Evolutionary conservation across 2,113 vertebrate species (phyloP).

Genomic region (Notechis scutatus): DNA sequence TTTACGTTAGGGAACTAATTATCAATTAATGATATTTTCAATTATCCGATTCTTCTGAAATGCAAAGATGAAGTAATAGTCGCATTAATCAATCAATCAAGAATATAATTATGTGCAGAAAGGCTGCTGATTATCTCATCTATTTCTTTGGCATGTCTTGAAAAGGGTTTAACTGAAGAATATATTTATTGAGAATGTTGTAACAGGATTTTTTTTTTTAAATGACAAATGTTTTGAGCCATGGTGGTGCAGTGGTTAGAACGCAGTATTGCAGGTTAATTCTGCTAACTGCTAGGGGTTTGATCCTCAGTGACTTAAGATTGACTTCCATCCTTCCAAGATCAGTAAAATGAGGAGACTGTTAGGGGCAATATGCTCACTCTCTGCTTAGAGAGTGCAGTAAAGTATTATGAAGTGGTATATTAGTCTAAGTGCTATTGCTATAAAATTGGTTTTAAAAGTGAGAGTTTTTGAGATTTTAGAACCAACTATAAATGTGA

Average conservation of each 20-base stretch:
- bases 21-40: conserved; percentile 38
- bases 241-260: neutral
- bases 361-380: neutral
- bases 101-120: conserved; percentile 58
- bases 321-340: neutral
- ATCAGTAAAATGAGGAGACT: neutral
- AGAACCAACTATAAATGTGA: neutral
- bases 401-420: neutral
- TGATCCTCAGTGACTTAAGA: neutral
- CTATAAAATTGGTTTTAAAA: neutral
- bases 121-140: conserved; percentile 57
- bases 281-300: neutral
- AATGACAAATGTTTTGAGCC: conserved; percentile 24
- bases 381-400: neutral
- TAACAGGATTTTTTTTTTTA: conserved; percentile 26
- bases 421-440: neutral
- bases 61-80: conserved; percentile 61
- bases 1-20: neutral
- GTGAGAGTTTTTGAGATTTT: neutral
- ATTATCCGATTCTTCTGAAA: conserved; percentile 55
- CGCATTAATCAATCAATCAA: conserved; percentile 59
- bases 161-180: conserved; percentile 42
- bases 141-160: conserved; percentile 39
- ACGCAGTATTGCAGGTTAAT: neutral
- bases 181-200: conserved; percentile 34